Conservation (phyloP, 2,888 invertebrate genomes). For the Andrena camellia region DNA sequence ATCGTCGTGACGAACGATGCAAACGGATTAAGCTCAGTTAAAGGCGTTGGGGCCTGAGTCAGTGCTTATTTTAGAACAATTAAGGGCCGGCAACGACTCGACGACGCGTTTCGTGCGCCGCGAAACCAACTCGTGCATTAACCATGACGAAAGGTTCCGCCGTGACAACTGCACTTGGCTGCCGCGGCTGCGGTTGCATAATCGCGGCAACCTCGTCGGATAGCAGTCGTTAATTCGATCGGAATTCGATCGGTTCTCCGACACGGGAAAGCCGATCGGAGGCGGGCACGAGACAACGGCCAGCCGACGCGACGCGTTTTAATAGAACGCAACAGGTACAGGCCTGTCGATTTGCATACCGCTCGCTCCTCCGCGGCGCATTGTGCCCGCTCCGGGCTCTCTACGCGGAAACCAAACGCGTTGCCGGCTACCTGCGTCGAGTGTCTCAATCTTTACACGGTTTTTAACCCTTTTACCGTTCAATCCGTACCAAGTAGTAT, state of each 20-base stretch:
- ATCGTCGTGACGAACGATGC: slow-evolving; percentile 49
- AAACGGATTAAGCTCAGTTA: slow-evolving; percentile 68
- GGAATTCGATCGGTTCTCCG: slow-evolving; percentile 40
- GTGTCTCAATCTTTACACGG: background rate
- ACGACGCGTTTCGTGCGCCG: slow-evolving; percentile 32
- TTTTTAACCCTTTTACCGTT: background rate
- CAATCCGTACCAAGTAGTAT: background rate
- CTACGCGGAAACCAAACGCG: slow-evolving; percentile 6
- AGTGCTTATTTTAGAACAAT: slow-evolving; percentile 77
- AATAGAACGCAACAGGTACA: slow-evolving; percentile 71
- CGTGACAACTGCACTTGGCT: slow-evolving; percentile 49
- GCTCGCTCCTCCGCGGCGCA: slow-evolving; percentile 31
- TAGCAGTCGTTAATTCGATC: slow-evolving; percentile 32
- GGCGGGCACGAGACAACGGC: slow-evolving; percentile 26
- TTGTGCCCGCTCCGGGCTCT: background rate
- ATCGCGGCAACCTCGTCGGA: slow-evolving; percentile 14
- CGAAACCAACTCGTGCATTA: slow-evolving; percentile 47
- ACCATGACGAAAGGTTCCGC: slow-evolving; percentile 55
- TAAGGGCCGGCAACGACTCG: slow-evolving; percentile 61
- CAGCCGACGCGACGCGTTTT: slow-evolving; percentile 31
- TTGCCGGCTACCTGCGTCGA: background rate
- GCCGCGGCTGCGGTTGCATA: slow-evolving; percentile 44
- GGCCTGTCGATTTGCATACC: slow-evolving; percentile 63
- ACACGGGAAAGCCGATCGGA: slow-evolving; percentile 54
- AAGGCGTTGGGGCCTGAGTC: slow-evolving; percentile 70